Evolutionary conservation across 2,888 invertebrate species (phyloP).

Genomic region (Ligdia adustata): DNA sequence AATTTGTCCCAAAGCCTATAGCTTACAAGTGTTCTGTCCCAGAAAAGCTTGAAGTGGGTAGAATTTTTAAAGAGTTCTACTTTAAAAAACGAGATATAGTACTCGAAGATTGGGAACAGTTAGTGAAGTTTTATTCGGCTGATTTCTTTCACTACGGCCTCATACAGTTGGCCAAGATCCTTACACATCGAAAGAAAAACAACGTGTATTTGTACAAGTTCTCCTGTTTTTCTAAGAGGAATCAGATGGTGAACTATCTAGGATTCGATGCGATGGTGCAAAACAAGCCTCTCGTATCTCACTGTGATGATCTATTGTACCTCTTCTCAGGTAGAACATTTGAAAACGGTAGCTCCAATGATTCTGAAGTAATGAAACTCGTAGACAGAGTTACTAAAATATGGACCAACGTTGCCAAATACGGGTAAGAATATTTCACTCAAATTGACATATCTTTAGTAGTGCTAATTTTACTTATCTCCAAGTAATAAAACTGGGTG

Average conservation of each 20-base stretch:
- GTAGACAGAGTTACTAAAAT: conserved; percentile 47
- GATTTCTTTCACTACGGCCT: conserved; percentile 37
- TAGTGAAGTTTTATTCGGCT: conserved; percentile 35
- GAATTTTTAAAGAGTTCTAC: conserved; percentile 41
- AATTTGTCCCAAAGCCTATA: conserved; percentile 38
- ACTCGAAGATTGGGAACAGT: conserved; percentile 36
- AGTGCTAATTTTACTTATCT: no score
- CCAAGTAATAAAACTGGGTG: no score
- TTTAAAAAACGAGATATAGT: conserved; percentile 33
- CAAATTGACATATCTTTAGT: no score
- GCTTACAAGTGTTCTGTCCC: conserved; percentile 29
- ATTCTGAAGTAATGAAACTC: conserved; percentile 37
- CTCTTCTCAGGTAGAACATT: conserved; percentile 39
- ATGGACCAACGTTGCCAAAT: conserved; percentile 58
- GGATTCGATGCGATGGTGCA: conserved; percentile 29
- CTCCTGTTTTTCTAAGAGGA: conserved; percentile 46
- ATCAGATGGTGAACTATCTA: conserved; percentile 36
- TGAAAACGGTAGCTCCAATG: conserved; percentile 6
- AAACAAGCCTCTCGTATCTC: conserved; percentile 36
- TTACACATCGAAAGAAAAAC: conserved; percentile 36
- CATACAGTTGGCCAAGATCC: conserved; percentile 42
- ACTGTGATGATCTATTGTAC: conserved; percentile 50
- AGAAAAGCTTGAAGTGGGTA: conserved; percentile 41
- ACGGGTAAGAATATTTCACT: conserved; percentile 48
- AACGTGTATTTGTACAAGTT: conserved; percentile 50